These are phyloP conservation scores for Prietella phreatophila DNA, from an alignment of 2,113 vertebrate species.

Conservation along the genomic window DNA sequence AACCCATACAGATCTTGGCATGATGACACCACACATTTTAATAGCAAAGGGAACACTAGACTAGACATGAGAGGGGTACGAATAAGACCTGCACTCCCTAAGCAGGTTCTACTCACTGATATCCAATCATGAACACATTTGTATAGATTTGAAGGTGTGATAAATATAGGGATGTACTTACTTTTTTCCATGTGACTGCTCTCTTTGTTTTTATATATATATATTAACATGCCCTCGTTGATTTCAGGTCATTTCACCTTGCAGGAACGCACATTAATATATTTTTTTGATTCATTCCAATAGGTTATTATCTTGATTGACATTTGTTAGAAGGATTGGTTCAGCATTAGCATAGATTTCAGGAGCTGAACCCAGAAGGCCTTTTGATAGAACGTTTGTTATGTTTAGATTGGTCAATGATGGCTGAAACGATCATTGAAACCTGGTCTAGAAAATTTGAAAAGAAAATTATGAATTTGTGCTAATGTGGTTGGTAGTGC, in stretches of 20 bases:
- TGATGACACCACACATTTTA: too few relatives aligned
- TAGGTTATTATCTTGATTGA: constrained; percentile 2
- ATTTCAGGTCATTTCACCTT: background rate
- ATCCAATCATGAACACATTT: too few relatives aligned
- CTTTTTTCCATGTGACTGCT: too few relatives aligned
- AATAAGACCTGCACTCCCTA: too few relatives aligned
- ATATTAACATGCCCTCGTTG: background rate
- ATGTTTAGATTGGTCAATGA: background rate
- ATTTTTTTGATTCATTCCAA: too few relatives aligned
- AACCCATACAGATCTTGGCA: too few relatives aligned
- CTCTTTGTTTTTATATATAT: too few relatives aligned
- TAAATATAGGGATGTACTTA: too few relatives aligned
- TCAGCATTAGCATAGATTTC: background rate
- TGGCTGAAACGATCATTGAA: background rate
- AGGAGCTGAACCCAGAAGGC: background rate
- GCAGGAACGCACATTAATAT: background rate
- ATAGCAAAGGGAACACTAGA: too few relatives aligned
- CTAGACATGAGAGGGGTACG: too few relatives aligned
- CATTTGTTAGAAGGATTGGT: background rate
- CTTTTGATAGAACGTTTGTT: background rate
- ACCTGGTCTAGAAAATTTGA: background rate
- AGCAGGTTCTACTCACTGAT: too few relatives aligned
- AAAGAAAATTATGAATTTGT: background rate
- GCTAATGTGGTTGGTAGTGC: background rate
- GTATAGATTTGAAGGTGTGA: too few relatives aligned